Evolutionary conservation across 2,113 vertebrate species (phyloP), one percentile per base, ranked within the genome.

Genomic region (Trichomycterus rosablanca): DNA sequence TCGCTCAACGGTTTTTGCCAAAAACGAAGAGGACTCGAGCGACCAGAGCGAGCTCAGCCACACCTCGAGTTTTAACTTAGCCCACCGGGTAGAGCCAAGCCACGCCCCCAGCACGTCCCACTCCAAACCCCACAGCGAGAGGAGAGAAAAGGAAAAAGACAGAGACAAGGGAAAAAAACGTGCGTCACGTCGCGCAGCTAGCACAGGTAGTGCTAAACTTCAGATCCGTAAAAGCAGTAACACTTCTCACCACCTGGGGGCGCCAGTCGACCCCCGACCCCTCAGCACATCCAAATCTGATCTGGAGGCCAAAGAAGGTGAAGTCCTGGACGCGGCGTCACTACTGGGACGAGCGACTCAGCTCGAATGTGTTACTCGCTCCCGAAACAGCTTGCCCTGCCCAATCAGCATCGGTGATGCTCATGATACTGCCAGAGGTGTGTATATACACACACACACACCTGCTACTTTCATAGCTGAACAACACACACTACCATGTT

Each of bases 261-360:
- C 93, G 42, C 94, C 93, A 2, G 81, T 87, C 44, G 91, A 84
- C 58, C 85, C 87, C 20, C 91, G 93, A 59, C 90, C 92, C 57
- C 88, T 98, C 76, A 98, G 95, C 78, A 97, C 95, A 80, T 97
- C 96, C 72, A 98, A 98, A 77, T 98, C 96, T 8, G 95, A 98
- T 82, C 86, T 98, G 67, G 96, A 98, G 89, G 95, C 95, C 89
- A 99, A 98, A 92, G 96, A 98, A 83, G 96, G 96, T 78, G 96
- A 99, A 85, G 92, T 98, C 74, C 88, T 99, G 80, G 96, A 99
- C 68, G 93, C 96, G 37, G 90, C 92, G 1, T 97, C 92, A 61
- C 86, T 99, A 56, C 80, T 99, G 83, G 96, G 96, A 65, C 87
- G 96, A 66, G 95, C 96, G 80, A 95, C 93, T 68, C 96, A 97